Base-by-base conservation (phyloP, 2,797 vertebrate species). In the Mastacembelus armatus region DNA sequence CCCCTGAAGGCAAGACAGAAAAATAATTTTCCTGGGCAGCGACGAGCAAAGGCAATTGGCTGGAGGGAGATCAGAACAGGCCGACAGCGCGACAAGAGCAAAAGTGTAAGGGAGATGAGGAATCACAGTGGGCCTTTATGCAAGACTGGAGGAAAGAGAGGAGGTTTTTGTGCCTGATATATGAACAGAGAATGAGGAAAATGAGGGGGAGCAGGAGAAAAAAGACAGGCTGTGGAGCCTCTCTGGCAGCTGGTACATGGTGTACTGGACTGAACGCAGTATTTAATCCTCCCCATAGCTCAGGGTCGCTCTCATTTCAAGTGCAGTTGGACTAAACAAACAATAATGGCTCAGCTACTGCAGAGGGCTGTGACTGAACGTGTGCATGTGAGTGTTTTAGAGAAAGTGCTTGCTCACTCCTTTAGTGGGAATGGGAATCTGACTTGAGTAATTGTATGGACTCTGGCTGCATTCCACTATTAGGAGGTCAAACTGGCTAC, bases 261-360 rank as follows among this genome's bases (percentile, higher is more conserved):
- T 43, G 62, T 71, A 47, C 55, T 71, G 74, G 71, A 66, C 62
- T 66, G 52, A 66, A 65, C 49, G 29, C 64, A 29, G 45, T 70
- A 67, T 81, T 72, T 88, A 80, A 89, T 89, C 84, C 86, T 76
- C 66, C 83, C 76, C 66, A 27, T 19, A 52, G 84, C 73, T 78
- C 77, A 42, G 81, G 77, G 74, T 87, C 49, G 30, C 80, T 87
- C 85, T 88, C 87, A 81, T 82, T 89, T 84, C 75, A 76, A 90
- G 81, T 84, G 80, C 82, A 88, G 84, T 80, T 83, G 85, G 78
- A 85, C 80, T 55, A 49, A 74, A 77, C 80, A 68, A 87, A 86
- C 79, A 85, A 78, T 72, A 72, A 78, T 68, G 67, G 60, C 68
- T 77, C 18, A 1, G 84, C 75, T 65, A n/a, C 79, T 61, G 83